These are phyloP conservation scores for Adelphocoris suturalis DNA, from an alignment of 2,888 invertebrate species.

Conservation along the genomic window DNA sequence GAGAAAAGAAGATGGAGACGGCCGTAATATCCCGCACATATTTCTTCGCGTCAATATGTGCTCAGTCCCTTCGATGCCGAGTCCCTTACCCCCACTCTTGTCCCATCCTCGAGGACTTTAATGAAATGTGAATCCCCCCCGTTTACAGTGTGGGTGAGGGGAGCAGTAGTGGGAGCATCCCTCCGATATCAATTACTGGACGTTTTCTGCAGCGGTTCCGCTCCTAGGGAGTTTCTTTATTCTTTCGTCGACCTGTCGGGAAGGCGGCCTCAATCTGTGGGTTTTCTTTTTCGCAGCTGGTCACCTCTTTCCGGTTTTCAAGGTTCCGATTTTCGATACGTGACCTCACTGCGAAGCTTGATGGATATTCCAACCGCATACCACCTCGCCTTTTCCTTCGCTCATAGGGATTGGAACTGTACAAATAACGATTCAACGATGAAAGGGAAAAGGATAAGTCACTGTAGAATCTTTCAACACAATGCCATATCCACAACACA, in stretches of 20 bases:
- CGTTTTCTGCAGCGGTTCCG: conserved; percentile 27
- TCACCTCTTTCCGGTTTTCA: not conserved
- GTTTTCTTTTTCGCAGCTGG: not conserved
- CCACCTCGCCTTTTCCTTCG: too few species aligned
- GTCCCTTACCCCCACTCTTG: not conserved
- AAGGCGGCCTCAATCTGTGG: not conserved
- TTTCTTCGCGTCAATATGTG: conserved; percentile 8
- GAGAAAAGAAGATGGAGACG: not conserved
- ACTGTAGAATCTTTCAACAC: too few species aligned
- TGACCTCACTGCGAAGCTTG: not conserved
- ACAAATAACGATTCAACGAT: too few species aligned
- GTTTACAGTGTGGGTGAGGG: too few species aligned
- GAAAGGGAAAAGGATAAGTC: too few species aligned
- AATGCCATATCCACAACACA: too few species aligned
- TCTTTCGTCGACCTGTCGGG: conserved; percentile 24
- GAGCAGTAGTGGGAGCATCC: not conserved
- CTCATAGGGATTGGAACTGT: too few species aligned
- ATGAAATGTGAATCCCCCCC: conserved; percentile 25
- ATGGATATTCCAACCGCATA: too few species aligned
- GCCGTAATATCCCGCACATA: conserved; percentile 26
- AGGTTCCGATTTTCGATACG: conserved; percentile 17
- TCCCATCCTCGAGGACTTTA: not conserved
- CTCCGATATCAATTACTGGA: conserved; percentile 13
- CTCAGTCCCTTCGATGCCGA: conserved; percentile 1
- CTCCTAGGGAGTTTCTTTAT: conserved; percentile 12